Base-by-base conservation (phyloP, 2,888 invertebrate species). In the Volucella bombylans region DNA sequence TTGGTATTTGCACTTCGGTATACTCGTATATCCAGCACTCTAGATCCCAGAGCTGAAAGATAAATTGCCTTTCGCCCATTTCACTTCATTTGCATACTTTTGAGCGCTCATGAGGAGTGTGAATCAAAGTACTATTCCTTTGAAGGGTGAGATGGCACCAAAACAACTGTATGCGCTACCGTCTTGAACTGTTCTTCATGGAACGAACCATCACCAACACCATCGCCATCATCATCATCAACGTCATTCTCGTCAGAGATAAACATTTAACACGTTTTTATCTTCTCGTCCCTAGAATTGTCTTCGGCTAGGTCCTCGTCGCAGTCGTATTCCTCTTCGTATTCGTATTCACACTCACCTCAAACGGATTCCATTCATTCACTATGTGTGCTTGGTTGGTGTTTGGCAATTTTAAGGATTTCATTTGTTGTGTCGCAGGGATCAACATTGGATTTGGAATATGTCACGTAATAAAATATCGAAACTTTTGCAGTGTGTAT, bases 221-320 rank as follows among this genome's bases (percentile, higher is more conserved):
- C 31, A 31, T 31, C 0, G 6, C 57, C 78, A 50, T 74, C 83
- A 62, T 76, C 76, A 79, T 81, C 81, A 83, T 79, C 83, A 81
- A 85, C 71, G 85, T 85, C 85, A 81, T 68, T 81, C 76, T 62
- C 67, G 67, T 81, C 68, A 62, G 76, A 90, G 90, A 90, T 90
- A 90, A 90, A 89, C 90, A 90, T 90, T 90, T 90, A 90, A 89
- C 90, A 90, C 89, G 90, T 90, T 90, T 89, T 89, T 89, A 86
- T 74, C 76, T 78, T 49, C 54, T 59, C 43, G 49, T 64, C 39
- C 31, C 64, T 50, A 31, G 55, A 38, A 61, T 82, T 45, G 61
- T 72, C 64, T n/a, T 61, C 49, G 18, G 12, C 43, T 11, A 31
- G 45, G 31, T 39, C 38, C 23, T 62, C 61, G 47, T 50, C n/a